phyloP scores from a whole-genome alignment of 30 jellyfish, hydroid and myxozoan species.

The Turritopsis rubra region DNA sequence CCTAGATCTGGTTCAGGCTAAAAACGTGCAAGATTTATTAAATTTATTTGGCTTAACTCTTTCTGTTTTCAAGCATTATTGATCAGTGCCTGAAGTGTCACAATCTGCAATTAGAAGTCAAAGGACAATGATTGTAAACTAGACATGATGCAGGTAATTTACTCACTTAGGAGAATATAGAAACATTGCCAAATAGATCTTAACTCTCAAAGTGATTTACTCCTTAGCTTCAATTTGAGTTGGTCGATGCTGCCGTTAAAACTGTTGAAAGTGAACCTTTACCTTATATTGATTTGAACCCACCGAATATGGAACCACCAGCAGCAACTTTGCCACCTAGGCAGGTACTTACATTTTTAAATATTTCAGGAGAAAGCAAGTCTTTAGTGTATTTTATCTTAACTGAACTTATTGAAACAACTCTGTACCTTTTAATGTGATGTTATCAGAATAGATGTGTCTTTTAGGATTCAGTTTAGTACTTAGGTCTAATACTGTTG shows the following conservation, averaged over 20 bases:
- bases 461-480: too few species aligned
- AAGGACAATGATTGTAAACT: constrained; percentile 48
- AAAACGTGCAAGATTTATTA: too few species aligned
- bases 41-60: too few species aligned
- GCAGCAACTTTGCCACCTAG: not conserved
- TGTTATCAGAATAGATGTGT: too few species aligned
- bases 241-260: not conserved
- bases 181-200: not conserved
- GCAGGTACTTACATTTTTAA: not conserved
- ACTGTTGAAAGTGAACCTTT: not conserved
- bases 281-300: constrained; percentile 10
- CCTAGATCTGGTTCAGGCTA: not conserved
- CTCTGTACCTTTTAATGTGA: too few species aligned
- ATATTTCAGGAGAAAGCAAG: too few species aligned
- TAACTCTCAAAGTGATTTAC: not conserved
- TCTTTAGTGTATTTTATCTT: too few species aligned
- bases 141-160: constrained; percentile 34
- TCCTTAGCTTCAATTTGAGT: constrained; percentile 12
- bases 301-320: constrained; percentile 1
- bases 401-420: too few species aligned
- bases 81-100: constrained; percentile 33
- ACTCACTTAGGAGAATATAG: not conserved
- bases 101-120: constrained; percentile 34
- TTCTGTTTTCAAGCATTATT: constrained; percentile 28
- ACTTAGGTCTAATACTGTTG: too few species aligned